Conservation (phyloP, 2,888 invertebrate species). For the Thelaira solivaga region DNA sequence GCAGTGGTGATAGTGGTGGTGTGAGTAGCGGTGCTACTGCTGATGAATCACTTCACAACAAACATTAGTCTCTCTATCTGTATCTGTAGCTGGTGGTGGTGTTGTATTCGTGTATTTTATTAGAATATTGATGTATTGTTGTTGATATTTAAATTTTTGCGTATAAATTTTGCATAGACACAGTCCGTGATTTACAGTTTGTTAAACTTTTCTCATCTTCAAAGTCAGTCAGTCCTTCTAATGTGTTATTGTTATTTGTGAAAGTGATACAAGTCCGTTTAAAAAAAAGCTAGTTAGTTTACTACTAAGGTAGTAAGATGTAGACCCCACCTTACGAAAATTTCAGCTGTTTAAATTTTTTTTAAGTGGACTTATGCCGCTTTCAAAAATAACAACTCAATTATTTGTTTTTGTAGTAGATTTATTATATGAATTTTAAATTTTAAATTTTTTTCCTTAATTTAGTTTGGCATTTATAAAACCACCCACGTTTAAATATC, state of each 20-base stretch:
- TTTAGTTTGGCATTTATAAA: not conserved
- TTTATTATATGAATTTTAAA: not conserved
- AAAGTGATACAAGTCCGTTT: too few relatives aligned
- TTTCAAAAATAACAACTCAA: too few relatives aligned
- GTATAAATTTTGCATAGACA: conserved; percentile 42
- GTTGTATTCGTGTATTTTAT: not conserved
- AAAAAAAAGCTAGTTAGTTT: too few relatives aligned
- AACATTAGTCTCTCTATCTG: not conserved
- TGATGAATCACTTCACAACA: too few relatives aligned
- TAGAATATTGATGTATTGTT: conserved; percentile 7
- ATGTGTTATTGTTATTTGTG: not conserved
- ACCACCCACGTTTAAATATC: conserved; percentile 44
- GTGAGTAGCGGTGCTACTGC: not conserved
- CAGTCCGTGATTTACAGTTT: conserved; percentile 52
- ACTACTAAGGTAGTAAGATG: too few relatives aligned
- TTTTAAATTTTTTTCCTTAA: too few relatives aligned
- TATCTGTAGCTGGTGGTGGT: not conserved
- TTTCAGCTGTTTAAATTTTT: too few relatives aligned
- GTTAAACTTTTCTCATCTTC: not conserved
- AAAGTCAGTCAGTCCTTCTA: not conserved
- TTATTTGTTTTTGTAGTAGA: not conserved
- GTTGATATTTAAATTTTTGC: conserved; percentile 47
- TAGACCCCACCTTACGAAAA: too few relatives aligned
- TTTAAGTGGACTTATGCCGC: too few relatives aligned
- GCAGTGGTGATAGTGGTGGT: not conserved